These are phyloP conservation scores for Corythaixoides concolor DNA, from an alignment of 2,113 vertebrate species.

Conservation along the genomic window DNA sequence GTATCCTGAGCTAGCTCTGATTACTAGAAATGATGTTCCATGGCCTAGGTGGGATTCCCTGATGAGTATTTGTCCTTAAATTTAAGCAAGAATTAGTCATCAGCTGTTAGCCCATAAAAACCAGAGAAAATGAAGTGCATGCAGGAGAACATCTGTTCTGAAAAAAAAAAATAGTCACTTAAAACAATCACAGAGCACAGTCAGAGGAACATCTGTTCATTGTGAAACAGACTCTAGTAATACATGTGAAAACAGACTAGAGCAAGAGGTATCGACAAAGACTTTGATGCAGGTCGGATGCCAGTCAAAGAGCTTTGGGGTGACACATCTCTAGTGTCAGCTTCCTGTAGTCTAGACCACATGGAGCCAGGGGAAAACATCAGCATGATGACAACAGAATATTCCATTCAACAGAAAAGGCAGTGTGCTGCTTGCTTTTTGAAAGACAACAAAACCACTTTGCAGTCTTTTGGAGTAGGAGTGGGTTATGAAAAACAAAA, in stretches of 20 bases:
- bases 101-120: not conserved
- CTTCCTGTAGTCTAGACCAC: not conserved
- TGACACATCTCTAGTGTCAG: not conserved
- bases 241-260: not conserved
- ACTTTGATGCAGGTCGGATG: not conserved
- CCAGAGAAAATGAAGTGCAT: not conserved
- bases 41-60: not conserved
- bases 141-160: not conserved
- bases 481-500: not conserved
- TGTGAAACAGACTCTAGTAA: not conserved
- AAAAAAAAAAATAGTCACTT: not conserved
- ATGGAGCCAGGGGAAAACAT: not conserved
- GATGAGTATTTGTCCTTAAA: not conserved
- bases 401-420: not conserved
- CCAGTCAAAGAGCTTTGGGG: not conserved
- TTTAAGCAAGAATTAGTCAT: not conserved
- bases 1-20: not conserved
- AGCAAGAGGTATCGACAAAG: not conserved
- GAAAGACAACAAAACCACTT: not conserved
- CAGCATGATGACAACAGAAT: not conserved
- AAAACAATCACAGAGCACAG: not conserved
- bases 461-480: not conserved
- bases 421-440: not conserved
- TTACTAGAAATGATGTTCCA: not conserved
- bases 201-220: conserved; percentile 2